Conservation (phyloP, 2,888 invertebrate genomes). For the Lepidocyrtinus sp. region DNA sequence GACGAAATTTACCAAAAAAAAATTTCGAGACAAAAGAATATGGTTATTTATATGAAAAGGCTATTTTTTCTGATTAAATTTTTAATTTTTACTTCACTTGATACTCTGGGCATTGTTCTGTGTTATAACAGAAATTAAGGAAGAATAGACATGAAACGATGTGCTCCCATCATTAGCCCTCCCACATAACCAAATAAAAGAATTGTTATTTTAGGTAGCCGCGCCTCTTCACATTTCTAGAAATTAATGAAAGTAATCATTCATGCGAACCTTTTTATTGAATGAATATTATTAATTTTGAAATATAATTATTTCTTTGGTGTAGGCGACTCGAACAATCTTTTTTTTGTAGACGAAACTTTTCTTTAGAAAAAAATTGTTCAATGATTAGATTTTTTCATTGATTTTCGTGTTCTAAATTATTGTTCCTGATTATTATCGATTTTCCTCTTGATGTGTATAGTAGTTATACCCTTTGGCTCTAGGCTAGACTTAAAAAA, state of each 20-base stretch:
- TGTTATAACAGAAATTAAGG: background rate
- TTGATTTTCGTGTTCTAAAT: background rate
- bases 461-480: too few species aligned
- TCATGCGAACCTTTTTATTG: constrained; percentile 23
- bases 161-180: background rate
- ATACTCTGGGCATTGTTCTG: too few species aligned
- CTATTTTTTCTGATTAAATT: too few species aligned
- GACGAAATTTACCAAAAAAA: too few species aligned
- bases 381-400: background rate
- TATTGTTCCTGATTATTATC: background rate
- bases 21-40: too few species aligned
- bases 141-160: background rate
- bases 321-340: background rate
- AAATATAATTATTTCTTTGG: background rate
- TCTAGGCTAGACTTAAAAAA: background rate
- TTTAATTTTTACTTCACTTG: too few species aligned
- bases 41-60: too few species aligned
- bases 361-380: background rate
- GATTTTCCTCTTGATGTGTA: background rate
- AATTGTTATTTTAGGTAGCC: background rate
- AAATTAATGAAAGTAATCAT: constrained; percentile 49
- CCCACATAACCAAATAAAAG: background rate
- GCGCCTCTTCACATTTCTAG: constrained; percentile 3
- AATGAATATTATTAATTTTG: background rate
- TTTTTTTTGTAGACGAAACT: too few species aligned